Base-by-base conservation (phyloP, 2,888 invertebrate genomes). In the Nemoura dubitans region DNA sequence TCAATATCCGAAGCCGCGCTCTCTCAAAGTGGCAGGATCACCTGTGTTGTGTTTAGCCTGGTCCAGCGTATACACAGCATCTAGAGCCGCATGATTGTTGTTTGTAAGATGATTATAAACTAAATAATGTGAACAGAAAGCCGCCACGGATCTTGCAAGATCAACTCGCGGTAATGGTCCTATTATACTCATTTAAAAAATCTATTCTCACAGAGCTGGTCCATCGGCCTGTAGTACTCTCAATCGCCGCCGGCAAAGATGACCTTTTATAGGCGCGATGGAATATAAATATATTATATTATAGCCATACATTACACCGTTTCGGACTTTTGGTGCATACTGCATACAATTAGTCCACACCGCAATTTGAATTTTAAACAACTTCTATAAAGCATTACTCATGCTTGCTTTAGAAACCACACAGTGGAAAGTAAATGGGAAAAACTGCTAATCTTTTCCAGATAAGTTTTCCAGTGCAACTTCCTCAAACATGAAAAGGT, bases 41-140 rank as follows among this genome's bases (percentile, higher is more conserved):
- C 59, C 2, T 59, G 28, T 81, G 28, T 29, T 59, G 28, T 81
- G 28, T 29, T 81, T 81, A 30, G 2, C 81, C n/a, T 81, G 81
- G 6, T 7, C 81, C 26, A 2, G 81, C 16, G 81, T 81, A 30
- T 81, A 81, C 36, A 3, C 36, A 10, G 26, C 80, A 28, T 21
- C 5, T 76, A 3, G 76, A 21, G 6, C 29, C n/a, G 28, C 81
- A 81, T 81, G 43, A 83, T 43, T 83, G 83, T 28, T 83, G 83
- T 83, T 83, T 83, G 2, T 28, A 14, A 83, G 43, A 59, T 59
- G 59, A 83, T 83, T 83, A 83, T 83, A 25, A 83, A 83, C 30
- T 83, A 83, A 83, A 83, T 83, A 43, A 83, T 83, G 43, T 83
- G 83, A 83, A 83, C 43, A 25, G 43, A 83, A 28, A 83, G 83